These are phyloP conservation scores for Prunella fulvescens DNA, from an alignment of 2,113 vertebrate genomes.

Conservation along the genomic window DNA sequence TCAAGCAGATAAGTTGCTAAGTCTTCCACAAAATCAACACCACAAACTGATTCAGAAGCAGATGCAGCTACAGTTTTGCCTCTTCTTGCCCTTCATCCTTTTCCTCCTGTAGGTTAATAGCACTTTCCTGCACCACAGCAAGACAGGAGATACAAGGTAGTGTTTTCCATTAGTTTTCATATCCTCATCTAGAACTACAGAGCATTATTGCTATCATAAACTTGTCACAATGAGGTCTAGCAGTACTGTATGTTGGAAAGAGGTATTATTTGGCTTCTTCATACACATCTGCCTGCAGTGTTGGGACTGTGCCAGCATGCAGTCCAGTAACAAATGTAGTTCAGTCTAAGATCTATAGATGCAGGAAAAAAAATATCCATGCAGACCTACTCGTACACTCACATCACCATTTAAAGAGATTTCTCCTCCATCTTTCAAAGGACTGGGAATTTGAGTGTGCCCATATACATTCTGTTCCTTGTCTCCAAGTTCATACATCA, in stretches of 20 bases:
- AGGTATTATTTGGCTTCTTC: not conserved
- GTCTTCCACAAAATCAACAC: not conserved
- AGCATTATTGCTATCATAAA: not conserved
- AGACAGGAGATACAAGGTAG: not conserved
- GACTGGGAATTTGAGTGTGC: not conserved
- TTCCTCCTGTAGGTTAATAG: not conserved
- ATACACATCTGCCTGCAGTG: slow-evolving; percentile 33
- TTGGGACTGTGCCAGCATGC: slow-evolving; percentile 40
- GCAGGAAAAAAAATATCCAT: not conserved
- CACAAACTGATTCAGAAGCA: not conserved
- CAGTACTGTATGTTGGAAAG: not conserved
- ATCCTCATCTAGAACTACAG: not conserved
- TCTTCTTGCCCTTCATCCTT: not conserved
- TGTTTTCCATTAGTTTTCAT: not conserved
- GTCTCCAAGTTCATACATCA: not conserved
- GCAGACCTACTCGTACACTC: not conserved
- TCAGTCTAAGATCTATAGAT: not conserved
- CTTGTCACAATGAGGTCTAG: not conserved
- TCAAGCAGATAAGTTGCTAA: not conserved
- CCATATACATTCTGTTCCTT: not conserved
- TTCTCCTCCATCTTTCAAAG: not conserved
- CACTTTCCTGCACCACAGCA: not conserved
- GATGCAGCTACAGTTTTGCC: not conserved
- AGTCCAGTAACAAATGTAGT: not conserved
- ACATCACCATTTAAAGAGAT: slow-evolving; percentile 40